phyloP scores from a whole-genome alignment of 2,113 vertebrate species.

The Cottus gobio region DNA sequence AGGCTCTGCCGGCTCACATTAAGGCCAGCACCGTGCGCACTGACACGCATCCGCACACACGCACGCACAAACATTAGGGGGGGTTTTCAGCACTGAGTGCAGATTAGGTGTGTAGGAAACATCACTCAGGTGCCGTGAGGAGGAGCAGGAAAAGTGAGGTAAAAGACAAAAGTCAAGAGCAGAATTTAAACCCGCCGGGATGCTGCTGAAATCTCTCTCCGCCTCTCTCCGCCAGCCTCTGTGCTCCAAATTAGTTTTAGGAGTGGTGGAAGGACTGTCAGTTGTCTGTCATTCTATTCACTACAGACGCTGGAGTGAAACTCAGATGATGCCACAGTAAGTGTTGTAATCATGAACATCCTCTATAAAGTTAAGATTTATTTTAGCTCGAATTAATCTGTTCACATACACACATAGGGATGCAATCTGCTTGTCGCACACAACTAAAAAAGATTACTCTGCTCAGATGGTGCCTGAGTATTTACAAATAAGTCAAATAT shows the following conservation, averaged over 20 bases:
- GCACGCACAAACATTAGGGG: conserved; percentile 76
- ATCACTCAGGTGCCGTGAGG: conserved; percentile 71
- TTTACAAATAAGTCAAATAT: conserved; percentile 1
- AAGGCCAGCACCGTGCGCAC: conserved; percentile 64
- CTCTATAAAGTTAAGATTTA: conserved; percentile 26
- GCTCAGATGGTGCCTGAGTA: conserved; percentile 1
- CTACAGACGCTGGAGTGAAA: conserved; percentile 28
- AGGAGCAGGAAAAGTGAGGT: conserved; percentile 23
- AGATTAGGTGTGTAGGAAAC: conserved; percentile 82
- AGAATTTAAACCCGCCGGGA: conserved; percentile 76
- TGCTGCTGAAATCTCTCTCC: conserved; percentile 65
- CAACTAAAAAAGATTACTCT: conserved; percentile 8
- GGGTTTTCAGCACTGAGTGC: conserved; percentile 74
- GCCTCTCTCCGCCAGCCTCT: conserved; percentile 41
- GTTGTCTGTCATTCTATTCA: conserved; percentile 58
- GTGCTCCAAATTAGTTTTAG: conserved; percentile 61
- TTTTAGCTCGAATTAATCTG: conserved; percentile 27
- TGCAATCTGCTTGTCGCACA: conserved; percentile 9
- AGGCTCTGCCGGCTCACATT: conserved; percentile 83
- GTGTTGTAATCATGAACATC: conserved; percentile 9
- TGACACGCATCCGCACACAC: conserved; percentile 44
- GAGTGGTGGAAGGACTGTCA: conserved; percentile 44
- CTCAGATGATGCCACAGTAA: conserved; percentile 9
- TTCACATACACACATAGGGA: neutral
- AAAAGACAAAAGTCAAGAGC: conserved; percentile 77